Percentiles rank a stretch among this genome's conserved stretches.
Evolutionary conservation across 2,888 invertebrate genomes (phyloP).

Genomic region (Lamproptera curius): DNA sequence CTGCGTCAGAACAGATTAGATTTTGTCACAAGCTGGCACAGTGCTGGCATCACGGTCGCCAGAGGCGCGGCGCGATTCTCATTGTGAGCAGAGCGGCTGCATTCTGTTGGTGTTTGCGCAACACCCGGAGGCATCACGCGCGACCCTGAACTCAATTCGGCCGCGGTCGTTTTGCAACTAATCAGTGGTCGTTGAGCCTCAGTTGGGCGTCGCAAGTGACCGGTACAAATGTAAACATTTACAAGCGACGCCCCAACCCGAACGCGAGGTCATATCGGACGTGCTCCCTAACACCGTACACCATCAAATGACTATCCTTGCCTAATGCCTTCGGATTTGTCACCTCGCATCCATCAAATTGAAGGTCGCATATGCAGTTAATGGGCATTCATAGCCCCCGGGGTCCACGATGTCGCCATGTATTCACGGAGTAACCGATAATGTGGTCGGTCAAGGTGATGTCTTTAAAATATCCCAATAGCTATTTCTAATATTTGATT

Average conservation of each 20-base stretch:
- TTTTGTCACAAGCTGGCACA: slow-evolving; percentile 4
- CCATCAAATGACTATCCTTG: slow-evolving; percentile 46
- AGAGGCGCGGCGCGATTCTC: slow-evolving; percentile 16
- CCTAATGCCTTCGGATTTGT: slow-evolving; percentile 29
- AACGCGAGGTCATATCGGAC: slow-evolving; percentile 69
- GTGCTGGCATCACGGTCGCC: slow-evolving; percentile 9
- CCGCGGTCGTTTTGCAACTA: slow-evolving; percentile 74
- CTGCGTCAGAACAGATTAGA: slow-evolving; percentile 5
- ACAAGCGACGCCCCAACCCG: slow-evolving; percentile 62
- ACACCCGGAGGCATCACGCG: slow-evolving; percentile 69
- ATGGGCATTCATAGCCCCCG: slow-evolving; percentile 15
- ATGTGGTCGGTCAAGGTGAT: background rate
- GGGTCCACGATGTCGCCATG: slow-evolving; percentile 13
- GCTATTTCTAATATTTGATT: no score
- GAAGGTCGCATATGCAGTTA: slow-evolving; percentile 13
- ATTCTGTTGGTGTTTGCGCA: slow-evolving; percentile 50
- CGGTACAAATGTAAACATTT: slow-evolving; percentile 76
- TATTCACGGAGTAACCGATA: background rate
- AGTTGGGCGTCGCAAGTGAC: slow-evolving; percentile 45
- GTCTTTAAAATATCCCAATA: background rate
- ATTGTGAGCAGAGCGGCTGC: slow-evolving; percentile 28
- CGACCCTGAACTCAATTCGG: slow-evolving; percentile 76
- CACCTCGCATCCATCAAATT: slow-evolving; percentile 22
- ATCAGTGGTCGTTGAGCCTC: slow-evolving; percentile 56
- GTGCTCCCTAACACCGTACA: slow-evolving; percentile 47